Evolutionary conservation across 2,113 vertebrate species (phyloP), one percentile per base, ranked within the genome.

Genomic region (Sakesphorus luctuosus): DNA sequence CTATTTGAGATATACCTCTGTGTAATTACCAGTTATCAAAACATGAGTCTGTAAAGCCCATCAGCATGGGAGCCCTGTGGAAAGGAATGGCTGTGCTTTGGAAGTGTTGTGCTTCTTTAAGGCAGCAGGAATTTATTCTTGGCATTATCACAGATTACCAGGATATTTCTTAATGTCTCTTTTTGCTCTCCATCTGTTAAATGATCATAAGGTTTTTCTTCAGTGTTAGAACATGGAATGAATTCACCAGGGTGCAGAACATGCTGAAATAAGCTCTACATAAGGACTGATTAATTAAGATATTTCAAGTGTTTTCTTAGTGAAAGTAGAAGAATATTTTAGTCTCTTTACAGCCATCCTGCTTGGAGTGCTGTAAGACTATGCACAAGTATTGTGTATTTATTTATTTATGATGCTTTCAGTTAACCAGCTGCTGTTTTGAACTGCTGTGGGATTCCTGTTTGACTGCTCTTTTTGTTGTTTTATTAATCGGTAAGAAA

Each of bases 351-450:
- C 25, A 81, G 18, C 44, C 25, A 3, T 20, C 72, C 43, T 80
- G 18, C 69, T 93, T 52, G 76, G 58, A 84, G 49, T 19, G 15
- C 58, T 79, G 10, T 10, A 53, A 79, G 49, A 40, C 24, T 43
- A 15, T 29, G 3, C 25, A 47, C 28, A n/a, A 82, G 16, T 47
- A 4, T 50, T 91, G 23, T 53, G n/a, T 76, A 3, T 75, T 91
- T 86, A 69, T 76, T 96, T 96, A 90, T 92, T 94, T 66, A 92
- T 80, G 85, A 46, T 87, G 56, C 71, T 75, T 90, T 90, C 58
- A 40, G 80, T 91, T 87, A 83, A 79, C 53, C 62, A 92, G n/a
- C 84, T 96, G 88, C 63, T 94, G 44, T 13, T 75, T 90, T 87
- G 18, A 92, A 26, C 56, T 35, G 33, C 59, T 56, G 12, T 79